These are phyloP conservation scores for Drosophila monieri DNA, from an alignment of 2,888 invertebrate genomes.

Conservation along the genomic window DNA sequence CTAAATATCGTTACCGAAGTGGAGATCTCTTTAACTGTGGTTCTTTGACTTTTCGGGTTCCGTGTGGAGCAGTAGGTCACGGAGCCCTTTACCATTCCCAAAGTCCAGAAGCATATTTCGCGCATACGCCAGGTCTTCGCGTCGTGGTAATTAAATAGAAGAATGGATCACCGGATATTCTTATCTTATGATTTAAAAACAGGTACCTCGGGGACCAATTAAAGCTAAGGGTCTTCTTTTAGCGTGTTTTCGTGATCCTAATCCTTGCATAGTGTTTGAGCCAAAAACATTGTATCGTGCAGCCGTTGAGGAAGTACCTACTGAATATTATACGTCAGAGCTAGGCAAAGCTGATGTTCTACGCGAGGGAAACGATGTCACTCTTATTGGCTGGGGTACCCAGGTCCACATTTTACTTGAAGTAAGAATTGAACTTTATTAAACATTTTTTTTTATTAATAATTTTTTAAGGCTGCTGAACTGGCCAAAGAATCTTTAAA, in stretches of 20 bases:
- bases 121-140: constrained; percentile 92
- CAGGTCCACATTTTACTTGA: constrained; percentile 88
- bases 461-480: constrained; percentile 88
- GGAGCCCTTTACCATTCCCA: constrained; percentile 99
- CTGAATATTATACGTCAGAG: constrained; percentile 88
- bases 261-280: constrained; percentile 98
- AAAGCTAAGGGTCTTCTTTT: constrained; percentile 97
- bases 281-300: constrained; percentile 97
- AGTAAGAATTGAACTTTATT: constrained; percentile 46
- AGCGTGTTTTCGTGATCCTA: constrained; percentile 92
- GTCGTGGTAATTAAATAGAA: constrained; percentile 87
- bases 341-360: constrained; percentile 96
- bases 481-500: constrained; percentile 90
- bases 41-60: constrained; percentile 94
- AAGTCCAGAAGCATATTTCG: constrained; percentile 98
- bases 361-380: constrained; percentile 92
- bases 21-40: constrained; percentile 96
- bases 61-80: constrained; percentile 99
- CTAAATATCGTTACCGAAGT: constrained; percentile 96
- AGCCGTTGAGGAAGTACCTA: constrained; percentile 96
- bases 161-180: neutral
- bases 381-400: constrained; percentile 95
- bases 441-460: neutral
- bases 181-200: neutral
- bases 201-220: constrained; percentile 93